Evolutionary conservation across 2,888 invertebrate species (phyloP).

Genomic region (Mayetiola destructor): DNA sequence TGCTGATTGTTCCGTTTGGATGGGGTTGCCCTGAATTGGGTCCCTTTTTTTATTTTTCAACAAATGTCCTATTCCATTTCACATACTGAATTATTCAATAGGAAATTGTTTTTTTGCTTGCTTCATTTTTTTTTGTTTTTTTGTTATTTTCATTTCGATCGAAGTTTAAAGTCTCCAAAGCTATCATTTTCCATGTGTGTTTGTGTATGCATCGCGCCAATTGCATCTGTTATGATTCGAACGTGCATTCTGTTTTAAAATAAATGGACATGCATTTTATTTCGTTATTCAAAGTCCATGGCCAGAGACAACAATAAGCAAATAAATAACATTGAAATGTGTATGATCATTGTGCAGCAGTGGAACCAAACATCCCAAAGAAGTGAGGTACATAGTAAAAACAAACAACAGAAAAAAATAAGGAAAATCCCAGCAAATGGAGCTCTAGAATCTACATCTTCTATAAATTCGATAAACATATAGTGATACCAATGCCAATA

Average conservation of each 20-base stretch:
- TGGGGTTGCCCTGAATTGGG: no score
- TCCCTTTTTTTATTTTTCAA: no score
- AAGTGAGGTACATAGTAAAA: no score
- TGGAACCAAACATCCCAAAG: no score
- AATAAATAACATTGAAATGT: background rate
- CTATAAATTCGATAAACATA: no score
- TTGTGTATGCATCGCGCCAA: background rate
- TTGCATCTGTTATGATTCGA: background rate
- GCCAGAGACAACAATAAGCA: background rate
- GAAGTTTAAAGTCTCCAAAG: background rate
- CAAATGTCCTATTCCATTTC: constrained; percentile 10
- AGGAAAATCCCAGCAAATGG: no score
- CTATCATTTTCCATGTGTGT: background rate
- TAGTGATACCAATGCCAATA: no score
- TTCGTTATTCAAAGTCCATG: background rate
- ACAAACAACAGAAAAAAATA: no score
- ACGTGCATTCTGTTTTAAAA: background rate
- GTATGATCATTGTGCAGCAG: no score
- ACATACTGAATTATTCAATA: constrained; percentile 4
- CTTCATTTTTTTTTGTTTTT: background rate
- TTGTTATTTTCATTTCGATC: background rate
- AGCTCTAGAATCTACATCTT: no score
- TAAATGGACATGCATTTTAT: no score
- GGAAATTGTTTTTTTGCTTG: background rate
- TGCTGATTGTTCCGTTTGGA: background rate